Percentiles rank a stretch among this genome's conserved stretches.
Evolutionary conservation across 2,888 invertebrate genomes (phyloP).

Genomic region (Seira musarum): DNA sequence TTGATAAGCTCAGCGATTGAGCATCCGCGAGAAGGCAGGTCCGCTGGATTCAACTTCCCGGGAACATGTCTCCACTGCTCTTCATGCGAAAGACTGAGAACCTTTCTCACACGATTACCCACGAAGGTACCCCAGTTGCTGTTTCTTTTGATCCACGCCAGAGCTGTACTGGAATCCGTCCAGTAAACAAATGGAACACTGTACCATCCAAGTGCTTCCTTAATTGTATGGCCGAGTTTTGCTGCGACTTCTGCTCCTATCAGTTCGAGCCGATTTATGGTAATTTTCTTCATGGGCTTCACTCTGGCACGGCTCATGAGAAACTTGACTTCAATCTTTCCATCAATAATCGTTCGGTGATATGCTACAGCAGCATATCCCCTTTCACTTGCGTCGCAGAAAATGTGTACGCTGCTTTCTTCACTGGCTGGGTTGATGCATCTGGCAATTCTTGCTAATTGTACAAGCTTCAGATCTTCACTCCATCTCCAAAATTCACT

Average conservation of each 20-base stretch:
- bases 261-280: slow-evolving; percentile 7
- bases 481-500: slow-evolving; percentile 4
- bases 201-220: neutral
- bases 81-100: neutral
- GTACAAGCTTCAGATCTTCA: no score
- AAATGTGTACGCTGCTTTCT: neutral
- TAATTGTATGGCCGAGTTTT: neutral
- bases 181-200: neutral
- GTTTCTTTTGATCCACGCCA: slow-evolving; percentile 11
- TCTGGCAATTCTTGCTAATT: no score
- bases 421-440: no score
- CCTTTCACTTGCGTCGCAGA: neutral
- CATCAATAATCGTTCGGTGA: neutral
- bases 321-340: neutral
- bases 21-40: slow-evolving; percentile 17
- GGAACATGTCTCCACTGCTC: slow-evolving; percentile 26
- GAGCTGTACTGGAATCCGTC: slow-evolving; percentile 17
- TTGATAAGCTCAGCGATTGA: neutral
- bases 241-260: neutral
- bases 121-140: neutral
- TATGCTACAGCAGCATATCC: slow-evolving; percentile 11
- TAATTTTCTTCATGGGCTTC: neutral
- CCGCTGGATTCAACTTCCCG: slow-evolving; percentile 16
- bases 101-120: neutral
- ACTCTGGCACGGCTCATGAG: neutral